Conservation (phyloP, 2,888 invertebrate species). For the Hyppa rectilinea region DNA sequence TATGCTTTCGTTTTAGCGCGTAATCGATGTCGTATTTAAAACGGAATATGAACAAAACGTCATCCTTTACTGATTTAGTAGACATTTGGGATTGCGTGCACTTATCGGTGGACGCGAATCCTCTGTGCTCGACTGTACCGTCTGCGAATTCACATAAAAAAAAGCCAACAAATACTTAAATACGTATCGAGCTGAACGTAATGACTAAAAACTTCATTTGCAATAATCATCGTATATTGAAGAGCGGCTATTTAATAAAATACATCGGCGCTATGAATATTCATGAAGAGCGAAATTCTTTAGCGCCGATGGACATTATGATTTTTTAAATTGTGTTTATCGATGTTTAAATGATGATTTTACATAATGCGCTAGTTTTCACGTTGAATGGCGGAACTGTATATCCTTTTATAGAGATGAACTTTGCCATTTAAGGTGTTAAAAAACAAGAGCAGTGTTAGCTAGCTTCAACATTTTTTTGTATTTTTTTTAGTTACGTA, state of each 20-base stretch:
- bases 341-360: slow-evolving; percentile 47
- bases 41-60: slow-evolving; percentile 33
- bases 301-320: slow-evolving; percentile 59
- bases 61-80: slow-evolving; percentile 19
- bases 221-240: slow-evolving; percentile 52
- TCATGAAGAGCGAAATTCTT: slow-evolving; percentile 69
- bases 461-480: not conserved
- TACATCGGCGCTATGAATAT: slow-evolving; percentile 68
- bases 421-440: slow-evolving; percentile 31
- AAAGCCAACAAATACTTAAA: slow-evolving; percentile 44
- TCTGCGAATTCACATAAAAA: slow-evolving; percentile 36
- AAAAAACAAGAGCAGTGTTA: slow-evolving; percentile 5
- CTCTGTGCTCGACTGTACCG: slow-evolving; percentile 37
- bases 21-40: slow-evolving; percentile 33
- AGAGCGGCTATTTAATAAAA: slow-evolving; percentile 52
- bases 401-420: slow-evolving; percentile 20
- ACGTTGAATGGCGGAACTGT: not conserved
- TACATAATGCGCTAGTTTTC: slow-evolving; percentile 39
- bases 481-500: not conserved
- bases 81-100: slow-evolving; percentile 31
- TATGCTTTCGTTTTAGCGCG: slow-evolving; percentile 14
- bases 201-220: slow-evolving; percentile 57
- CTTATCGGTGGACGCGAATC: not conserved
- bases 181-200: slow-evolving; percentile 34
- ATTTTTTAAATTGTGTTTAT: slow-evolving; percentile 62